phyloP scores from a whole-genome alignment of 1,140 invertebrate genomes.

The Scaptodrosophila lebanonensis region DNA sequence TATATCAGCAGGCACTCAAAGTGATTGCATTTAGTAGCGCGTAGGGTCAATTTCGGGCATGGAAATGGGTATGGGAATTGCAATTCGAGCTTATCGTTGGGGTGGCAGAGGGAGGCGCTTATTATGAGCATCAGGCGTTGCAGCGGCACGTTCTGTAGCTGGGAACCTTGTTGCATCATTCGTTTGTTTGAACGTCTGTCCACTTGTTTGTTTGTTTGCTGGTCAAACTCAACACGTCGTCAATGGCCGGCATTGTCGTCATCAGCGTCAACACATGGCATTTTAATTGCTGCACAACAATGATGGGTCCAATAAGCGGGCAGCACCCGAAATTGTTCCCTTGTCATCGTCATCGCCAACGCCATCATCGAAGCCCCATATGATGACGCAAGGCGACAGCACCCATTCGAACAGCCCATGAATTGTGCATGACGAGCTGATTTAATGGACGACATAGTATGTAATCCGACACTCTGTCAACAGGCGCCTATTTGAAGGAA shows the following conservation, averaged over 20 bases:
- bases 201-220: constrained; percentile 16
- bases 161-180: neutral
- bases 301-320: constrained; percentile 5
- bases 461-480: too few species aligned
- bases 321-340: neutral
- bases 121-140: constrained; percentile 50
- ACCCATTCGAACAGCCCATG: neutral
- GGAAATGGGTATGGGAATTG: too few species aligned
- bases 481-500: too few species aligned
- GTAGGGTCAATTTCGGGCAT: too few species aligned
- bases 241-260: neutral
- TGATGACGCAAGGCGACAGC: neutral
- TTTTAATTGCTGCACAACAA: constrained; percentile 50
- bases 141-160: constrained; percentile 54
- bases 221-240: constrained; percentile 21
- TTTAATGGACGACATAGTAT: neutral
- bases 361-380: too few species aligned
- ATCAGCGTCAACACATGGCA: neutral
- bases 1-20: constrained; percentile 65
- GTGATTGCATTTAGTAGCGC: constrained; percentile 61
- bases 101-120: too few species aligned
- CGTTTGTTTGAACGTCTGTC: constrained; percentile 5
- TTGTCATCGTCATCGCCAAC: constrained; percentile 1
- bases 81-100: too few species aligned
- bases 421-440: constrained; percentile 19